phyloP scores from a whole-genome alignment of 2,888 invertebrate genomes.

The Doris montereyensis region DNA sequence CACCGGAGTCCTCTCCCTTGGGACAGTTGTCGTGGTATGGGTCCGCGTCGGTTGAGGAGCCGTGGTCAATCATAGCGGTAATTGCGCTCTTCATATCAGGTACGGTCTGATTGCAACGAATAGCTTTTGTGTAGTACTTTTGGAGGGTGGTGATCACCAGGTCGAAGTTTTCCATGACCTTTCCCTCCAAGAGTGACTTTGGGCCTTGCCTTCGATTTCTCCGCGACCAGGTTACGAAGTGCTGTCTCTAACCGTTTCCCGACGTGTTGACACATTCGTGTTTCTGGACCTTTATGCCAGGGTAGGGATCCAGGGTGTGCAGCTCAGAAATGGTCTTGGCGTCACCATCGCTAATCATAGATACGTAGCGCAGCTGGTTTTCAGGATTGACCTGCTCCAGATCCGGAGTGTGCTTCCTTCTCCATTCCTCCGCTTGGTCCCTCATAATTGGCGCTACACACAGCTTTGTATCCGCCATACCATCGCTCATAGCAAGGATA shows the following conservation, averaged over 20 bases:
- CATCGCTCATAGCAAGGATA: not conserved
- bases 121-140: not conserved
- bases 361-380: slow-evolving; percentile 6
- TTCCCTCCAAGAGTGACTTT: slow-evolving; percentile 11
- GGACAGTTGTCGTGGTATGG: slow-evolving; percentile 4
- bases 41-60: slow-evolving; percentile 18
- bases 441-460: slow-evolving; percentile 9
- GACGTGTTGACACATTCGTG: slow-evolving; percentile 32
- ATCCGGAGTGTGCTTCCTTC: not conserved
- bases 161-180: slow-evolving; percentile 14
- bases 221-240: slow-evolving; percentile 4
- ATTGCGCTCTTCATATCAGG: slow-evolving; percentile 4
- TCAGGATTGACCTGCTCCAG: not conserved
- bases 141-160: not conserved
- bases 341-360: slow-evolving; percentile 29
- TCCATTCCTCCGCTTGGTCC: not conserved
- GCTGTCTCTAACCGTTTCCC: slow-evolving; percentile 25
- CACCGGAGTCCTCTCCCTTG: slow-evolving; percentile 11
- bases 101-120: not conserved
- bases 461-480: not conserved
- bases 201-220: not conserved
- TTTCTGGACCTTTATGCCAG: not conserved
- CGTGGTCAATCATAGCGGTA: not conserved
- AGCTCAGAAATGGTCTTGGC: slow-evolving; percentile 12
- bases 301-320: slow-evolving; percentile 18